These are phyloP conservation scores for Corapipo altera DNA, from an alignment of 2,113 vertebrate species.

Conservation along the genomic window DNA sequence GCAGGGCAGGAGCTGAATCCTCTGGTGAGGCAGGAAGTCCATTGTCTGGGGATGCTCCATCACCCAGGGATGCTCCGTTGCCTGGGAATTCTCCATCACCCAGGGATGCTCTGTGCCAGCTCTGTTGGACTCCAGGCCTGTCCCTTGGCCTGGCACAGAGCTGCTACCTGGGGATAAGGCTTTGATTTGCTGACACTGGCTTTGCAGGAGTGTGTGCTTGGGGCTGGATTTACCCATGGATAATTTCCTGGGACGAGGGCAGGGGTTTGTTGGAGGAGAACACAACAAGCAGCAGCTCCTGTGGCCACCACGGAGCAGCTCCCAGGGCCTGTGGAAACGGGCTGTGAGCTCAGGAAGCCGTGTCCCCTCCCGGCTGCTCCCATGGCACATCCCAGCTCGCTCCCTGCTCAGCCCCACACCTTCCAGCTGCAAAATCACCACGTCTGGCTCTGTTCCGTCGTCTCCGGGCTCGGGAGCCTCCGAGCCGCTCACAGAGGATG, in stretches of 20 bases:
- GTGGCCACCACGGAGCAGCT: fast-evolving
- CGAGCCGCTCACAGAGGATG: not conserved
- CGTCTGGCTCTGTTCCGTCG: not conserved
- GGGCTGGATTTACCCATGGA: not conserved
- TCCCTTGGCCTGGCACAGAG: not conserved
- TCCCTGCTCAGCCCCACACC: fast-evolving
- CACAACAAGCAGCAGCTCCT: not conserved
- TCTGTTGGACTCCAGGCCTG: not conserved
- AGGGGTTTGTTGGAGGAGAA: not conserved
- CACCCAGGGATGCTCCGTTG: not conserved
- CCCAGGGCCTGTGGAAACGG: fast-evolving
- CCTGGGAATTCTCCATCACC: not conserved
- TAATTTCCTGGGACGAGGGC: not conserved
- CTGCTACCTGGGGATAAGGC: not conserved
- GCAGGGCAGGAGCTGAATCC: not conserved
- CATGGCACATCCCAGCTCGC: fast-evolving
- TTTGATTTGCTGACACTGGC: not conserved
- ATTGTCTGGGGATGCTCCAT: not conserved
- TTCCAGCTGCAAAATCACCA: not conserved
- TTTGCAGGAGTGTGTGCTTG: not conserved
- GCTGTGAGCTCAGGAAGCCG: not conserved
- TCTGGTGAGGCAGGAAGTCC: not conserved
- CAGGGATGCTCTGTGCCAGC: not conserved
- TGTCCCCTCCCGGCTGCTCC: not conserved
- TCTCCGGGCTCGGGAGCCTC: not conserved